Evolutionary conservation across 2,888 invertebrate species (phyloP).

Genomic region (Onthophagus sagittarius): DNA sequence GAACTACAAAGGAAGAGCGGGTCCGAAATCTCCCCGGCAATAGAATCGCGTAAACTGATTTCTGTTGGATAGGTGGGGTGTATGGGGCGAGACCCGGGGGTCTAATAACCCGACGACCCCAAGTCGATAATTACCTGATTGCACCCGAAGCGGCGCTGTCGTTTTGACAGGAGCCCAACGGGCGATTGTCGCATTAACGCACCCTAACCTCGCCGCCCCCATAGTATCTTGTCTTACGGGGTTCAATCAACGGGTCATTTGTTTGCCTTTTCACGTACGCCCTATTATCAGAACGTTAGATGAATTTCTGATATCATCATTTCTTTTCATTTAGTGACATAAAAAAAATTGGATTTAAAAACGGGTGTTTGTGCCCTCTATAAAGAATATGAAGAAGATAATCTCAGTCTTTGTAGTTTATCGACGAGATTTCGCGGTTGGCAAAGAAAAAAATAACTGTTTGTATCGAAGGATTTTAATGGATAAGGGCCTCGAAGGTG

Average conservation of each 20-base stretch:
- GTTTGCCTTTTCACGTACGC: constrained; percentile 27
- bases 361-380: not conserved
- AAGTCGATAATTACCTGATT: constrained; percentile 47
- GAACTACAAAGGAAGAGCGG: not conserved
- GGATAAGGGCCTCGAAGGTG: not conserved
- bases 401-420: not conserved
- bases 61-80: constrained; percentile 23
- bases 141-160: constrained; percentile 33
- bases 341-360: not conserved
- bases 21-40: not conserved
- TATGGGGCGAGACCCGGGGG: constrained; percentile 30
- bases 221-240: constrained; percentile 22
- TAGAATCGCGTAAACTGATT: constrained; percentile 12
- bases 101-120: constrained; percentile 42
- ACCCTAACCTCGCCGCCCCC: constrained; percentile 26
- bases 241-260: constrained; percentile 35
- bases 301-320: not conserved
- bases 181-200: constrained; percentile 41
- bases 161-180: constrained; percentile 28
- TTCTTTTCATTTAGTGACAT: not conserved
- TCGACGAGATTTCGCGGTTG: not conserved
- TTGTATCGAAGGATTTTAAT: not conserved
- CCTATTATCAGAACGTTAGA: not conserved
- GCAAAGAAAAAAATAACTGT: not conserved
- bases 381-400: not conserved